Percentiles rank a stretch among this genome's conserved stretches.
Conservation (phyloP, 1,140 invertebrate species). For the Neuroterus valhalla region DNA sequence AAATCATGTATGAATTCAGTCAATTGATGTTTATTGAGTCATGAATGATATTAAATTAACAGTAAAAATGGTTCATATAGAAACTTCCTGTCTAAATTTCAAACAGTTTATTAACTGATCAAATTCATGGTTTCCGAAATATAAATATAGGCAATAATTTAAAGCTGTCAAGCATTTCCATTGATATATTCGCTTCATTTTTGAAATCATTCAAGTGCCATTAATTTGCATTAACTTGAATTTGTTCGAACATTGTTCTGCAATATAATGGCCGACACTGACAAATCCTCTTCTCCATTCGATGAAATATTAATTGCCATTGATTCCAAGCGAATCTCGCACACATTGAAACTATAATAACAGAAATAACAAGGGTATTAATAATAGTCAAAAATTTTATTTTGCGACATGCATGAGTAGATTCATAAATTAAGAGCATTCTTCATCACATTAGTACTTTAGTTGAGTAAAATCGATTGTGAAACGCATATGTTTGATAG, state of each 20-base stretch:
- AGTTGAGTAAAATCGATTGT: too few species aligned
- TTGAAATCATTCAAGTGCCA: not conserved
- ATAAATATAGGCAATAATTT: not conserved
- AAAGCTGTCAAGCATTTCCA: not conserved
- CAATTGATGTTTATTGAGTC: too few species aligned
- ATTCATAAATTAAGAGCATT: too few species aligned
- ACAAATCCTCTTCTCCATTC: not conserved
- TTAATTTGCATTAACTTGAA: not conserved
- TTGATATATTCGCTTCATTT: not conserved
- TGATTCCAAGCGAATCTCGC: not conserved
- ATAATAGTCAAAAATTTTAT: not conserved
- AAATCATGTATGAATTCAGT: too few species aligned
- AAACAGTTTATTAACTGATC: not conserved
- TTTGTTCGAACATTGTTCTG: too few species aligned
- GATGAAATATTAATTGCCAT: conserved; percentile 6
- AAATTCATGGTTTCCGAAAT: not conserved
- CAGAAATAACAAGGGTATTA: not conserved
- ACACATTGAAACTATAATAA: not conserved
- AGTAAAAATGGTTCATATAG: too few species aligned
- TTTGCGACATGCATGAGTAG: too few species aligned
- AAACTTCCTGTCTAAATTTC: not conserved
- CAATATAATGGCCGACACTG: not conserved
- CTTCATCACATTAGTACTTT: too few species aligned
- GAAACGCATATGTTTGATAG: too few species aligned
- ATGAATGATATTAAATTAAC: too few species aligned